A percentile compares a stretch with the other conserved stretches of the same genome.
These are phyloP conservation scores for Caranx ignobilis DNA, from an alignment of 2,113 vertebrate species.

Conservation along the genomic window DNA sequence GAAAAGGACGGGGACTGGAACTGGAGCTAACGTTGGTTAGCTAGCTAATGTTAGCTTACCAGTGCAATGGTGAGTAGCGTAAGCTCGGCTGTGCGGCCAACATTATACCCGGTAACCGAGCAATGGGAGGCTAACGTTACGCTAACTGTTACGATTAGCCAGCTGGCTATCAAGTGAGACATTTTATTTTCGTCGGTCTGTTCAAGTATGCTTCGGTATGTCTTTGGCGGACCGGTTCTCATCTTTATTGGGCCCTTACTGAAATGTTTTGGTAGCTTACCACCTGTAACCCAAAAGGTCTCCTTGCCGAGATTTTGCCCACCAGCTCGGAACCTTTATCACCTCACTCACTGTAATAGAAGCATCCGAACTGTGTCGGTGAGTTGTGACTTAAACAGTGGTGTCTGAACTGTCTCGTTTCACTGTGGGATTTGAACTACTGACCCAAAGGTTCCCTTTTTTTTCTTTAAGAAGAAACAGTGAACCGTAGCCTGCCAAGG, in stretches of 20 bases:
- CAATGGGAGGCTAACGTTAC: constrained; percentile 47
- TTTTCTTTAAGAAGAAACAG: background rate
- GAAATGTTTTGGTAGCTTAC: constrained; percentile 31
- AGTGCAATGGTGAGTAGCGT: constrained; percentile 75
- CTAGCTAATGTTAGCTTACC: constrained; percentile 74
- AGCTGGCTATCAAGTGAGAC: background rate
- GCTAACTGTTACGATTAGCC: constrained; percentile 29
- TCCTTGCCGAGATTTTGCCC: constrained; percentile 41
- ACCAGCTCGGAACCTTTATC: background rate
- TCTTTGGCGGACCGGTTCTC: background rate
- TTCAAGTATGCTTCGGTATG: background rate
- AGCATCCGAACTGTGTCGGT: background rate
- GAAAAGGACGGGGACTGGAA: constrained; percentile 41
- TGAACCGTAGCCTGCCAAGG: constrained; percentile 3
- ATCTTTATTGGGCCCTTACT: constrained; percentile 19
- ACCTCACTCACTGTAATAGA: background rate
- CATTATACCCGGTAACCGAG: constrained; percentile 35
- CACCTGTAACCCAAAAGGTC: constrained; percentile 55
- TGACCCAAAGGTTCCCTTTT: background rate
- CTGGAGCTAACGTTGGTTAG: constrained; percentile 73
- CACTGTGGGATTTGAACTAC: background rate
- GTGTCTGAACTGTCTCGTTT: background rate
- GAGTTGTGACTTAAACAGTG: constrained; percentile 8
- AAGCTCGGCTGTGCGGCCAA: constrained; percentile 46
- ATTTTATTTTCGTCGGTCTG: background rate